phyloP scores from a whole-genome alignment of 2,113 vertebrate genomes.

The Gobius niger region DNA sequence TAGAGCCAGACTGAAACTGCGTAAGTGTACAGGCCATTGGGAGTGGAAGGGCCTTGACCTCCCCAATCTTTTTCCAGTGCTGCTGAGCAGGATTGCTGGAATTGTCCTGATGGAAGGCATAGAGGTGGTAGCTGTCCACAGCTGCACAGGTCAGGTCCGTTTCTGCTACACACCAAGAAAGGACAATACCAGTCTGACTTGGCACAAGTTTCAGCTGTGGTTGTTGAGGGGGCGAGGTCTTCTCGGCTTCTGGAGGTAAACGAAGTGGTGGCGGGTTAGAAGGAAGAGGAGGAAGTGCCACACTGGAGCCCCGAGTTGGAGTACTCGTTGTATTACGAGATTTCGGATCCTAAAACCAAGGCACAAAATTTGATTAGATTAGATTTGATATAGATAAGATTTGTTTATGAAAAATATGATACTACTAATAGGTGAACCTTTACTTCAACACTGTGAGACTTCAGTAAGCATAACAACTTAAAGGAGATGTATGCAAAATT shows the following conservation, averaged over 20 bases:
- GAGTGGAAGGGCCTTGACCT: constrained; percentile 93
- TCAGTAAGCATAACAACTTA: no score
- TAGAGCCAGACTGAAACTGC: constrained; percentile 96
- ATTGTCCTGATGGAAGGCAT: constrained; percentile 85
- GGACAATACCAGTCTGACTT: constrained; percentile 95
- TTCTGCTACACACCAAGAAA: constrained; percentile 95
- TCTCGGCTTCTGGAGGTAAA: constrained; percentile 81
- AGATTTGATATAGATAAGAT: background rate
- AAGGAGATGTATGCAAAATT: no score
- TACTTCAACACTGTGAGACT: no score
- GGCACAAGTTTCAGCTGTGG: constrained; percentile 90
- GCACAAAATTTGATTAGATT: background rate
- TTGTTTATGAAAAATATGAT: background rate
- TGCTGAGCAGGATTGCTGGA: constrained; percentile 71
- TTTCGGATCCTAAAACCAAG: constrained; percentile 64
- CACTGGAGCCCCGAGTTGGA: constrained; percentile 29
- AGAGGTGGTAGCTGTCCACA: constrained; percentile 97
- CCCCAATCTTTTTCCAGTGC: constrained; percentile 98
- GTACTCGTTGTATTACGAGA: constrained; percentile 45
- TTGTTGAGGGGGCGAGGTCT: constrained; percentile 83
- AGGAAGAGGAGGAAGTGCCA: constrained; percentile 69
- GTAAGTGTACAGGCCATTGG: constrained; percentile 99
- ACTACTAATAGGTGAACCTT: no score
- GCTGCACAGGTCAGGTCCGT: constrained; percentile 88
- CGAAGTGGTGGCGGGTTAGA: constrained; percentile 72